A percentile compares a stretch with the other conserved stretches of the same genome.
Conservation (phyloP, 2,888 invertebrate species). For the Plebejus anna region DNA sequence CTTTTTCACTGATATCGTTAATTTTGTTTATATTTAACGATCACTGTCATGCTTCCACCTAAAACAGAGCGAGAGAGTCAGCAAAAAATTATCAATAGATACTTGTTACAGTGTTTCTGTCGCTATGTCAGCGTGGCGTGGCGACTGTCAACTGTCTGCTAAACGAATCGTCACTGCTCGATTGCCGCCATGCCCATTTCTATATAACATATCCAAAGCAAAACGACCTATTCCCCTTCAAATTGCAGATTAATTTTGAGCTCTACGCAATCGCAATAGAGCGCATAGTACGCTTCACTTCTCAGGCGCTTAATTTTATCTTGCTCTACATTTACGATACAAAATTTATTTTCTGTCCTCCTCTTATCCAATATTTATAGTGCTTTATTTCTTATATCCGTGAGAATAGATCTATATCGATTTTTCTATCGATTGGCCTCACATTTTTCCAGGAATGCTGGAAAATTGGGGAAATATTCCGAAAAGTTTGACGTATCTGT, state of each 20-base stretch:
- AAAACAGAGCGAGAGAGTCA: conserved; percentile 54
- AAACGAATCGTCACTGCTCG: conserved; percentile 76
- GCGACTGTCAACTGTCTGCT: conserved; percentile 80
- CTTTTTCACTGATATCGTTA: conserved; percentile 34
- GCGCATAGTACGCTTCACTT: conserved; percentile 37
- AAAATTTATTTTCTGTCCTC: conserved; percentile 59
- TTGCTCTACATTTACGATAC: conserved; percentile 39
- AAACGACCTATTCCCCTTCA: conserved; percentile 43
- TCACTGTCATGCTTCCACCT: conserved; percentile 28
- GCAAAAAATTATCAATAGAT: conserved; percentile 68
- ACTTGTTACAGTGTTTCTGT: conserved; percentile 74
- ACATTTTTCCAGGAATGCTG: background rate
- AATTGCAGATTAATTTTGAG: conserved; percentile 37
- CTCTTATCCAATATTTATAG: conserved; percentile 40
- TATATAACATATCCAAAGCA: conserved; percentile 40
- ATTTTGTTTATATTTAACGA: conserved; percentile 22
- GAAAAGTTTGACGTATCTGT: conserved; percentile 6
- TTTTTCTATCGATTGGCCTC: background rate
- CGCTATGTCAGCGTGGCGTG: conserved; percentile 79
- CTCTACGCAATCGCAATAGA: conserved; percentile 36
- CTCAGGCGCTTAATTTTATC: conserved; percentile 43
- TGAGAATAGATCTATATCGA: background rate
- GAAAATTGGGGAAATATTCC: background rate
- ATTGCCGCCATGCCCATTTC: conserved; percentile 77
- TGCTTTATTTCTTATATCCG: background rate